phyloP scores from a whole-genome alignment of 2,888 invertebrate genomes.

The Drosophila meridionalis region DNA sequence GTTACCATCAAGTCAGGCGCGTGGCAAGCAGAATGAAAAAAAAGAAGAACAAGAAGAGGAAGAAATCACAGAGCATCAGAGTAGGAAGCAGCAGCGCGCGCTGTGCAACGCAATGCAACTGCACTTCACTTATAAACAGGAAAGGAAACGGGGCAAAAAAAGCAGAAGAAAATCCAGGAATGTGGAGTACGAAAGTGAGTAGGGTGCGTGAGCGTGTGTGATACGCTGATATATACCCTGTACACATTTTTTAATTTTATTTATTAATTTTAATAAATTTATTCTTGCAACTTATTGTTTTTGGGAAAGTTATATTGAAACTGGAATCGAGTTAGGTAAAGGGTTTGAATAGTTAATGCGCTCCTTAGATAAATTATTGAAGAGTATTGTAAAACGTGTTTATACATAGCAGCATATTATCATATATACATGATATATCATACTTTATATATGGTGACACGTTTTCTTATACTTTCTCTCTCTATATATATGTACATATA shows the following conservation, averaged over 20 bases:
- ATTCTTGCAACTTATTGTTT: too few species aligned
- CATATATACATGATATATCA: not conserved
- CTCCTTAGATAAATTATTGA: not conserved
- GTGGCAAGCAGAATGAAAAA: slow-evolving; percentile 48
- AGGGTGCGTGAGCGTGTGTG: not conserved
- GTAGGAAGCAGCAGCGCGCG: slow-evolving; percentile 10
- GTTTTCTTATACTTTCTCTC: not conserved
- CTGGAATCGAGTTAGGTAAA: too few species aligned
- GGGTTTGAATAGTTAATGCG: too few species aligned
- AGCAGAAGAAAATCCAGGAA: slow-evolving; percentile 7
- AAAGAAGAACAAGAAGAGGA: not conserved
- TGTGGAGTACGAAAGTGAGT: slow-evolving; percentile 4
- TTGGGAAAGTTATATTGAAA: too few species aligned
- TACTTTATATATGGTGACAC: too few species aligned
- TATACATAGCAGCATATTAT: not conserved
- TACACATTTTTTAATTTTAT: not conserved
- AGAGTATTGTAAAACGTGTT: not conserved
- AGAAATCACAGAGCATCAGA: slow-evolving; percentile 18
- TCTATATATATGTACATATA: not conserved
- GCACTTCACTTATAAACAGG: slow-evolving; percentile 66
- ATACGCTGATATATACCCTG: slow-evolving; percentile 21
- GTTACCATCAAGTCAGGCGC: slow-evolving; percentile 76
- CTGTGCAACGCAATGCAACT: slow-evolving; percentile 43
- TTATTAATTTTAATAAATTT: too few species aligned
- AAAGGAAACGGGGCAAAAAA: slow-evolving; percentile 40